Evolutionary conservation across 2,113 vertebrate genomes (phyloP).

Genomic region (Phalacrocorax aristotelis): DNA sequence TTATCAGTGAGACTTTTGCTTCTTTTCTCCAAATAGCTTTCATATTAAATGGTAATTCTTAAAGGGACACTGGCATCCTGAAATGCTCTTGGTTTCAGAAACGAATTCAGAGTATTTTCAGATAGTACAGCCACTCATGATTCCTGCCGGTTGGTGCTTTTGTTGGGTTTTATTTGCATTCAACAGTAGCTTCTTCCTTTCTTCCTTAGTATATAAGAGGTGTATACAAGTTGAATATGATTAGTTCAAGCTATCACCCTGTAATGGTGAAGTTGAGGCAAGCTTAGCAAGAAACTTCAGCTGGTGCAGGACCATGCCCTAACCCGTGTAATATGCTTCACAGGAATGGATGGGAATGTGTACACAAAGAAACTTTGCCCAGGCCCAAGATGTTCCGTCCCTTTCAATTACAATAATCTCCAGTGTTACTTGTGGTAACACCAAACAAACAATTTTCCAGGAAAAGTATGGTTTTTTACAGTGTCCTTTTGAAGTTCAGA

Average conservation of each 20-base stretch:
- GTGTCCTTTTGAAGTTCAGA: neutral
- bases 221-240: neutral
- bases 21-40: neutral
- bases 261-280: neutral
- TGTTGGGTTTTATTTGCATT: neutral
- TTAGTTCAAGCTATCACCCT: neutral
- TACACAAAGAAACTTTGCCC: neutral
- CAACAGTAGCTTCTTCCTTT: neutral
- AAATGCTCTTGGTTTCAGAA: neutral
- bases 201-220: neutral
- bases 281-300: neutral
- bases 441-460: neutral
- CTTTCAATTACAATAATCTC: neutral
- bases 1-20: neutral
- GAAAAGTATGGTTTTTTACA: neutral
- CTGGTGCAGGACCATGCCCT: neutral
- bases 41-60: neutral
- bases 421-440: neutral
- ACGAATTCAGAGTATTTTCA: neutral
- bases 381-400: neutral
- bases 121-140: neutral
- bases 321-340: neutral
- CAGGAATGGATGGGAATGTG: neutral
- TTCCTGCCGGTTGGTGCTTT: neutral
- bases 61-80: neutral